Evolutionary conservation across 2,797 vertebrate species (phyloP).

Genomic region (Kryptopterus vitreolus): DNA sequence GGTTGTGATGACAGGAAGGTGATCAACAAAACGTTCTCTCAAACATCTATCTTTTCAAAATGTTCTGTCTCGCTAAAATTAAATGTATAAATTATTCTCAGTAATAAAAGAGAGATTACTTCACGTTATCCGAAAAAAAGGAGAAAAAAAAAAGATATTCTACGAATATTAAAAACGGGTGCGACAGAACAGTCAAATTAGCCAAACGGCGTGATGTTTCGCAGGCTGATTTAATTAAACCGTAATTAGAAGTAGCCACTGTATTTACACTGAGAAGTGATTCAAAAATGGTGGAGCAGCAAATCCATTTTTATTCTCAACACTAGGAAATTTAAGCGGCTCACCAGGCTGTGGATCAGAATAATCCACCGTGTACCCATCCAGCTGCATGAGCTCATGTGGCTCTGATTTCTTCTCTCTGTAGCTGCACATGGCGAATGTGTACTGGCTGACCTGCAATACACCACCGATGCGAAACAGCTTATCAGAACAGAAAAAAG

Average conservation of each 20-base stretch:
- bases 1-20: not conserved
- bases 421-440: constrained; percentile 98
- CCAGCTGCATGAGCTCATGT: constrained; percentile 96
- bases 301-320: not conserved
- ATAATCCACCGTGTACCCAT: constrained; percentile 97
- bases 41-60: not conserved
- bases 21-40: not conserved
- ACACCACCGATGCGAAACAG: not conserved
- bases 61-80: not conserved
- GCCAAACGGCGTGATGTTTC: not conserved
- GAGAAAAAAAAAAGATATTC: not conserved
- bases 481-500: too few species aligned
- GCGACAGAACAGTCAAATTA: constrained; percentile 5
- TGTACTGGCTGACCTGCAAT: constrained; percentile 94
- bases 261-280: not conserved
- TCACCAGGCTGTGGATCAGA: constrained; percentile 89
- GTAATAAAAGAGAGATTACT: not conserved
- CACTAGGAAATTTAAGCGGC: not conserved
- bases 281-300: not conserved
- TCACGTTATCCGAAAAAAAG: too few species aligned
- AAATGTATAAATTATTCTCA: not conserved
- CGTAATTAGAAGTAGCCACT: not conserved
- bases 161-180: not conserved
- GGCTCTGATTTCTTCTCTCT: constrained; percentile 97
- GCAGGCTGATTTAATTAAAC: not conserved